Conservation (phyloP, 2,888 invertebrate species). For the Lasioglossum morio region DNA sequence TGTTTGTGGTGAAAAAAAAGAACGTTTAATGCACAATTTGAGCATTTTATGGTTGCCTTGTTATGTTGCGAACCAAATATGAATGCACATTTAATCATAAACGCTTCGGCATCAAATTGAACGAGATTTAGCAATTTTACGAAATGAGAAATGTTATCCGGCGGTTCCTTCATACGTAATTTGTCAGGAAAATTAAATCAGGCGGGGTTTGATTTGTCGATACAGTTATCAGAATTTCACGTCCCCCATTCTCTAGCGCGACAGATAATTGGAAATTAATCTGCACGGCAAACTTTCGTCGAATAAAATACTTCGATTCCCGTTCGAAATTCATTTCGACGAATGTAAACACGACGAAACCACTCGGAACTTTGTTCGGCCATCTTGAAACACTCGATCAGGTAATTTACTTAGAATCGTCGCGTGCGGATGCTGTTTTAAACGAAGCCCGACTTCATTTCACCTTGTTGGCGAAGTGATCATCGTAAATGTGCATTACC, state of each 20-base stretch:
- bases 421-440: slow-evolving; percentile 5
- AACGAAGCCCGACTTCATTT: not conserved
- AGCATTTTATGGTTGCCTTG: not conserved
- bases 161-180: not conserved
- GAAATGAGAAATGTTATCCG: not conserved
- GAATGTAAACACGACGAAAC: slow-evolving; percentile 27
- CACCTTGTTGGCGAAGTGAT: not conserved
- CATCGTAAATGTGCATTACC: not conserved
- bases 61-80: not conserved
- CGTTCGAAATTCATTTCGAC: slow-evolving; percentile 41
- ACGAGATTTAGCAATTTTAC: not conserved
- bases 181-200: not conserved
- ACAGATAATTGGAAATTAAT: slow-evolving; percentile 73
- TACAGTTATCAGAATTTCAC: slow-evolving; percentile 11
- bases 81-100: not conserved
- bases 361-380: slow-evolving; percentile 20
- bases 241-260: not conserved
- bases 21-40: not conserved
- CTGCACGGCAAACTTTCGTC: slow-evolving; percentile 41
- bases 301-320: slow-evolving; percentile 32
- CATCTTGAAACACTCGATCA: slow-evolving; percentile 24
- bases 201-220: not conserved
- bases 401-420: slow-evolving; percentile 19
- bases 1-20: not conserved
- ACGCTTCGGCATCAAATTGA: not conserved